Evolutionary conservation across 1,140 invertebrate genomes (phyloP).

Genomic region (Zaprionus africanus): DNA sequence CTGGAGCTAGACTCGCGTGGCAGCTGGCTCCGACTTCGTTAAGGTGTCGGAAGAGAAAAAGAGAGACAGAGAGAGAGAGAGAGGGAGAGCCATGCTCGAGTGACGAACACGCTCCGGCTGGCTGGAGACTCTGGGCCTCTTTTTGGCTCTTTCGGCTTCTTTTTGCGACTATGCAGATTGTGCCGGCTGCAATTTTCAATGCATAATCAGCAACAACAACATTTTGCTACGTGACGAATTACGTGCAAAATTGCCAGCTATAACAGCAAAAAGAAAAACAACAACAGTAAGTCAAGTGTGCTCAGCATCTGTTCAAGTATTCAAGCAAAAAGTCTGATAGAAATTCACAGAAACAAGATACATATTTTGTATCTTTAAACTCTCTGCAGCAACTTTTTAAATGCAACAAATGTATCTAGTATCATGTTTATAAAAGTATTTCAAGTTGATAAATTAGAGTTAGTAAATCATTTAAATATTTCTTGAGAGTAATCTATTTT

Average conservation of each 20-base stretch:
- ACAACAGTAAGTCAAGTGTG: slow-evolving; percentile 39
- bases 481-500: background rate
- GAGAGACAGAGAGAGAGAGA: background rate
- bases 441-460: background rate
- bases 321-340: slow-evolving; percentile 16
- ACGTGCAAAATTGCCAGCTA: slow-evolving; percentile 72
- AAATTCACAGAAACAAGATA: background rate
- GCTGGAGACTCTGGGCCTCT: slow-evolving; percentile 2
- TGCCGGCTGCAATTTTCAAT: slow-evolving; percentile 70
- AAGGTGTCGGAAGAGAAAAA: background rate
- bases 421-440: background rate
- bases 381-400: background rate
- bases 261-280: slow-evolving; percentile 31
- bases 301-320: slow-evolving; percentile 33
- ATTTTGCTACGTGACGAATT: slow-evolving; percentile 74
- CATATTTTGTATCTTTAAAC: background rate
- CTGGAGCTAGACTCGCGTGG: slow-evolving; percentile 15
- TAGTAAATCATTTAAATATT: too few relatives aligned
- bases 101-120: slow-evolving; percentile 32
- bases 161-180: slow-evolving; percentile 67
- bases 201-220: slow-evolving; percentile 76
- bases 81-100: slow-evolving; percentile 39
- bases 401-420: background rate
- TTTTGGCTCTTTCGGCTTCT: background rate
- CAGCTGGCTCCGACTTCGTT: slow-evolving; percentile 17